A percentile compares a stretch with the other conserved stretches of the same genome.
Conservation (phyloP, 2,113 vertebrate species). For the Eira barbara region DNA sequence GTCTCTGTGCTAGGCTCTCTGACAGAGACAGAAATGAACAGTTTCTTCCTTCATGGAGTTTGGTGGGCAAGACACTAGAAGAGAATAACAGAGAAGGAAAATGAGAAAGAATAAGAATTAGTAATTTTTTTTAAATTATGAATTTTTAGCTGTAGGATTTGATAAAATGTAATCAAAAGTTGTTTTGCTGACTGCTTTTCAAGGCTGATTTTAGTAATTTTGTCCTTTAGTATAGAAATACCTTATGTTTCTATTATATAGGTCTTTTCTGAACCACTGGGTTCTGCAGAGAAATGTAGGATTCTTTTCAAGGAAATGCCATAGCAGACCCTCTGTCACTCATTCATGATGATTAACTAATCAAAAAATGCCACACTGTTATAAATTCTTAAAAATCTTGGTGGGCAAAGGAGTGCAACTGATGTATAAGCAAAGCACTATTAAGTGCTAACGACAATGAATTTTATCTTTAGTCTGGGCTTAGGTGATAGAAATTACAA, state of each 20-base stretch:
- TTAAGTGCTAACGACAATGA: slow-evolving; percentile 30
- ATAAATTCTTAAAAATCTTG: background rate
- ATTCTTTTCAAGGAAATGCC: background rate
- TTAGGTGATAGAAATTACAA: background rate
- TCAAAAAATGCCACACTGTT: background rate
- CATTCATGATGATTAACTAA: background rate
- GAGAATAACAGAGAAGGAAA: background rate
- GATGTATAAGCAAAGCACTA: background rate
- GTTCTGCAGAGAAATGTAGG: background rate
- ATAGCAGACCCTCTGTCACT: background rate
- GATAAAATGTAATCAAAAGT: background rate
- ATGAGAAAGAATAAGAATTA: background rate
- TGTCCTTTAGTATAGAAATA: background rate
- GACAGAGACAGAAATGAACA: background rate
- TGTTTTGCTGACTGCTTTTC: background rate
- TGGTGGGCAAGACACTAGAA: background rate
- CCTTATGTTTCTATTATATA: background rate
- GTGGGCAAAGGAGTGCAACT: background rate
- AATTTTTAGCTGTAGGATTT: background rate
- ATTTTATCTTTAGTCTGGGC: background rate
- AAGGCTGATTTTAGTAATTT: background rate
- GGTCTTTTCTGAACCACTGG: background rate
- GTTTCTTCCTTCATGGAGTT: background rate
- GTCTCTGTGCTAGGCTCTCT: background rate
- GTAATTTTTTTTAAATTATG: background rate